Evolutionary conservation across 2,797 vertebrate genomes (phyloP).

Genomic region (Hafferia zeledoni): DNA sequence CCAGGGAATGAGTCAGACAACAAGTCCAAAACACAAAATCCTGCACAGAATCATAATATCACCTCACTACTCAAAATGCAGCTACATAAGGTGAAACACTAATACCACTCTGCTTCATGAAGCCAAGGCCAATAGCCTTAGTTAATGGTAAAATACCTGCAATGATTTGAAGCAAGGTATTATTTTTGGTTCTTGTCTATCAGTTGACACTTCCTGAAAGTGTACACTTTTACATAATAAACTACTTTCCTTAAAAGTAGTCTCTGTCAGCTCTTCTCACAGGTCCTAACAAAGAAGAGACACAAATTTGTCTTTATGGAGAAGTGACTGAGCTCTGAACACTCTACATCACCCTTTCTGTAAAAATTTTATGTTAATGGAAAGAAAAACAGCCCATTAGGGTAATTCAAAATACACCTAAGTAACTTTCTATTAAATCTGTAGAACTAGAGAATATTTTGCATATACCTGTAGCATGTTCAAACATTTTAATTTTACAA

Average conservation of each 20-base stretch:
- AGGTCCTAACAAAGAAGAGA: background rate
- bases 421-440: background rate
- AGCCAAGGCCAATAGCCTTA: background rate
- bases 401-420: background rate
- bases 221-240: background rate
- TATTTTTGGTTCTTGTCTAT: background rate
- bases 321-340: background rate
- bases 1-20: background rate
- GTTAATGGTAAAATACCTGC: background rate
- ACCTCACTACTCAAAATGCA: background rate
- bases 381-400: background rate
- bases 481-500: background rate
- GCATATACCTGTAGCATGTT: background rate
- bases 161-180: background rate
- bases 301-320: background rate
- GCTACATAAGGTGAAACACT: background rate
- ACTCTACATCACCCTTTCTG: background rate
- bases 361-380: background rate
- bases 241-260: background rate
- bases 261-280: background rate
- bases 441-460: background rate
- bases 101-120: background rate
- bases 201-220: background rate
- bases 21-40: background rate
- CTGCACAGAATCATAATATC: background rate